Conservation (phyloP, 2,113 vertebrate species). For the Hemibagrus wyckioides region DNA sequence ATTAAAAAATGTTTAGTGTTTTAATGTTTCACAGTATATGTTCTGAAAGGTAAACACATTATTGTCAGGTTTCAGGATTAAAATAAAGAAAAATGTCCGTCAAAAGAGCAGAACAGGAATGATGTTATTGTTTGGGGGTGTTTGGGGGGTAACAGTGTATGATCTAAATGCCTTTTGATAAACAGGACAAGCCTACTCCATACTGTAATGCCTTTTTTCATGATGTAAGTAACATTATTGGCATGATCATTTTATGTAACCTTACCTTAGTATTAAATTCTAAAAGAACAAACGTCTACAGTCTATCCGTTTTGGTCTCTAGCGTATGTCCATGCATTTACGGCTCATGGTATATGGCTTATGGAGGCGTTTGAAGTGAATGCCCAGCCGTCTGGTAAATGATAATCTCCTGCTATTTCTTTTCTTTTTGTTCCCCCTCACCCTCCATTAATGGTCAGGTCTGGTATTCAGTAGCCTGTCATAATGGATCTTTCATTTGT, state of each 20-base stretch:
- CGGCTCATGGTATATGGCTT: not conserved
- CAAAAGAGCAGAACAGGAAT: not conserved
- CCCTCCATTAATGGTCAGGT: constrained; percentile 44
- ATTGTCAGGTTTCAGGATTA: not conserved
- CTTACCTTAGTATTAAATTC: constrained; percentile 1
- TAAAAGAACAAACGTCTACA: not conserved
- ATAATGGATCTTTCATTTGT: constrained; percentile 59
- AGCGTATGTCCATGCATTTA: not conserved
- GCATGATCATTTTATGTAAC: not conserved
- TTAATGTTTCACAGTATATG: not conserved
- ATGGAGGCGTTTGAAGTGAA: not conserved
- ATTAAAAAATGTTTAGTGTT: not conserved
- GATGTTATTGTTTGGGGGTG: not conserved
- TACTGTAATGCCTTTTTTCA: not conserved
- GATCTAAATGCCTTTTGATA: not conserved
- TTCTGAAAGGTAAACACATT: not conserved
- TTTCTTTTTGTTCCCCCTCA: not conserved
- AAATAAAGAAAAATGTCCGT: not conserved
- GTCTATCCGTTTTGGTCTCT: not conserved
- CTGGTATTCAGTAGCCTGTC: constrained; percentile 44
- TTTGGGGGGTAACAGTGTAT: too few relatives aligned
- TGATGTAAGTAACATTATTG: not conserved
- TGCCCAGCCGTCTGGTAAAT: constrained; percentile 29
- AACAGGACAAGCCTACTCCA: not conserved
- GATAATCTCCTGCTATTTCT: constrained; percentile 15